Conservation (phyloP, 1,140 invertebrate species). For the Bursaphelenchus mucronatus region DNA sequence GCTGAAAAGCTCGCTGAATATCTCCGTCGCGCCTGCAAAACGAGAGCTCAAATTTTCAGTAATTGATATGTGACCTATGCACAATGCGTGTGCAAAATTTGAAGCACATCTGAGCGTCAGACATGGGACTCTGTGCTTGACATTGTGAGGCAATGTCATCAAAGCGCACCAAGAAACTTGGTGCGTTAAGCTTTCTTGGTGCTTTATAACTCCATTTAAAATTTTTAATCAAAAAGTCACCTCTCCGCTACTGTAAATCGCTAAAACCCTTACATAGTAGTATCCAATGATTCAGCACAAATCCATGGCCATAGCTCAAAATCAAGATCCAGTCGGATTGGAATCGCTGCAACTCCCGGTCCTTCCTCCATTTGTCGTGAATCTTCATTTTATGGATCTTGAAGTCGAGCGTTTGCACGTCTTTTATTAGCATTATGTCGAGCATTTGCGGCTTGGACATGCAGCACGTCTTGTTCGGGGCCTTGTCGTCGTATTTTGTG, state of each 20-base stretch:
- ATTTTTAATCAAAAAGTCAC: no score
- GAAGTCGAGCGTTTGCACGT: constrained; percentile 39
- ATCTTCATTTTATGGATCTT: constrained; percentile 53
- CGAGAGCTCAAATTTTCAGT: no score
- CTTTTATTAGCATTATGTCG: constrained; percentile 48
- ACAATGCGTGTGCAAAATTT: no score
- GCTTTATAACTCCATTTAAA: no score
- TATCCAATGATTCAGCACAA: constrained; percentile 55
- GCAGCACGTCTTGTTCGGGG: constrained; percentile 4
- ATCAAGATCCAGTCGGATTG: constrained; percentile 46
- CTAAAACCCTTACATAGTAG: constrained; percentile 57
- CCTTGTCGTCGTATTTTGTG: constrained; percentile 34
- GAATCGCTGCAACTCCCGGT: constrained; percentile 52
- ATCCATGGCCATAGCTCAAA: constrained; percentile 48
- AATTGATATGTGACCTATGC: no score
- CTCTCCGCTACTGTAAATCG: no score
- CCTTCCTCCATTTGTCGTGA: constrained; percentile 57
- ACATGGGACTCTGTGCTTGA: no score
- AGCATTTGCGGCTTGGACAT: constrained; percentile 35
- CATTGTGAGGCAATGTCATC: no score
- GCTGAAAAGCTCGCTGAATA: constrained; percentile 2
- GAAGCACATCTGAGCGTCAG: no score
- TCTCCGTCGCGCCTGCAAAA: no score
- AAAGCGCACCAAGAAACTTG: no score
- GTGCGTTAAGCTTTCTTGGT: no score